These are phyloP conservation scores for Pseudeuparius sepicola DNA, from an alignment of 2,888 invertebrate genomes.

Conservation along the genomic window DNA sequence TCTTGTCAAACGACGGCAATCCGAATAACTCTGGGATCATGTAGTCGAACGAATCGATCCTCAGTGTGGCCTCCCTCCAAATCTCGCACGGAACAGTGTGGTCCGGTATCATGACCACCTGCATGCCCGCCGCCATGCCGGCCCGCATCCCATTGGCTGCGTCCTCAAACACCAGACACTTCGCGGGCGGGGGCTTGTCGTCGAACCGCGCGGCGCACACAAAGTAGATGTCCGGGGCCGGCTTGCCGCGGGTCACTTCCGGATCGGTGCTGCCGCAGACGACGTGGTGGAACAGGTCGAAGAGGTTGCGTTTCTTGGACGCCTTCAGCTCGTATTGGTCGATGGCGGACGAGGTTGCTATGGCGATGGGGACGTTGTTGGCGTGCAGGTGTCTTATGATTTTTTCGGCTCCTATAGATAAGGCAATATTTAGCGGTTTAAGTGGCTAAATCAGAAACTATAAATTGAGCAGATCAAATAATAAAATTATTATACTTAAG, in stretches of 20 bases:
- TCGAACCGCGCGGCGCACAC: conserved; percentile 56
- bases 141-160: conserved; percentile 79
- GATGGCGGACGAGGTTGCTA: conserved; percentile 76
- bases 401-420: conserved; percentile 62
- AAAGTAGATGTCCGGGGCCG: conserved; percentile 75
- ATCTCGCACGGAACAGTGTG: conserved; percentile 38
- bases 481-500: too few species aligned
- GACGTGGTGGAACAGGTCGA: conserved; percentile 60
- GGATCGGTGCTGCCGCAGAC: conserved; percentile 76
- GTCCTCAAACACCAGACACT: conserved; percentile 83
- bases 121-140: conserved; percentile 73
- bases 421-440: not conserved
- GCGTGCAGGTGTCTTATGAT: conserved; percentile 65
- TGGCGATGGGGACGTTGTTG: conserved; percentile 67
- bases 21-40: conserved; percentile 80
- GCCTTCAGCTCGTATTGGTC: conserved; percentile 63
- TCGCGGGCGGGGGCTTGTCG: conserved; percentile 50
- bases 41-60: conserved; percentile 62
- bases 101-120: conserved; percentile 74
- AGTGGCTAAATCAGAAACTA: too few species aligned
- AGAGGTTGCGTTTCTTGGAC: conserved; percentile 52
- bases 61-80: conserved; percentile 53
- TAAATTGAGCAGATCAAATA: too few species aligned
- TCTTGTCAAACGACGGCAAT: conserved; percentile 56
- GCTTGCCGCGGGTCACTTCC: conserved; percentile 78